Evolutionary conservation across 2,113 vertebrate genomes (phyloP).

Genomic region (Chlorodrepanis virens): DNA sequence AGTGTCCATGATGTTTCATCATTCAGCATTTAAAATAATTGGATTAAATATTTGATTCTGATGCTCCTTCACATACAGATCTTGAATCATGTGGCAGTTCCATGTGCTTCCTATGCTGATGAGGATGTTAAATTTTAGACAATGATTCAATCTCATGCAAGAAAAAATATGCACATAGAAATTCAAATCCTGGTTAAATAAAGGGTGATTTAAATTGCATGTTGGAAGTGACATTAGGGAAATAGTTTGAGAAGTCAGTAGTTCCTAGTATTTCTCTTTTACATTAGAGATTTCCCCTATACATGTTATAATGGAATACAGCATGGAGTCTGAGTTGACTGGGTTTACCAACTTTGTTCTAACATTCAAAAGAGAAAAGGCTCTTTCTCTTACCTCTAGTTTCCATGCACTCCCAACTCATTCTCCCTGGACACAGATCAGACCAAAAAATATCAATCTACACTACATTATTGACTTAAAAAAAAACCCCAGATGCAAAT

Average conservation of each 20-base stretch:
- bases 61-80: background rate
- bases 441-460: background rate
- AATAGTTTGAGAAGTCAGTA: background rate
- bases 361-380: background rate
- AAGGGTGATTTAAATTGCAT: background rate
- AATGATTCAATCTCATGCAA: background rate
- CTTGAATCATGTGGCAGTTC: background rate
- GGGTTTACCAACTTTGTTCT: background rate
- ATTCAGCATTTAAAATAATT: background rate
- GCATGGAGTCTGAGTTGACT: background rate
- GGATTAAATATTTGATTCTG: background rate
- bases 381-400: background rate
- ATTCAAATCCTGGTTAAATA: background rate
- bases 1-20: background rate
- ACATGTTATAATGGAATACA: background rate
- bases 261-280: background rate
- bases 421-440: background rate
- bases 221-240: background rate
- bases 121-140: background rate
- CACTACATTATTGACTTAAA: background rate
- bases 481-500: fast-evolving
- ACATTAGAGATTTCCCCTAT: background rate
- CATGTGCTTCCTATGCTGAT: background rate
- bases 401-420: background rate
- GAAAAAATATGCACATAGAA: background rate